Evolutionary conservation across 1,140 invertebrate species (phyloP), one percentile per base, ranked within the genome.

Genomic region (Cotesia glomerata): DNA sequence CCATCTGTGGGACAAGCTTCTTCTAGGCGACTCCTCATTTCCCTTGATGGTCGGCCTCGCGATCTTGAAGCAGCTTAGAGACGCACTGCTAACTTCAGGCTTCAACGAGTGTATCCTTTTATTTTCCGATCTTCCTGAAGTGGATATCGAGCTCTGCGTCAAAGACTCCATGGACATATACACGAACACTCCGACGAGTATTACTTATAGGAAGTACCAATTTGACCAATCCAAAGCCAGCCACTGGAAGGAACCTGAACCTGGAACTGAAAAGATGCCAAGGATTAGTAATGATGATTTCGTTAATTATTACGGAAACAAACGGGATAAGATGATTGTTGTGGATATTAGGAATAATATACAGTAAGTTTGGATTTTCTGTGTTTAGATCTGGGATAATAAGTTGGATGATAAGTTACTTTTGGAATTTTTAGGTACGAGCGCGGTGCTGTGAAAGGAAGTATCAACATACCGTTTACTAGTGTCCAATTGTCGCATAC

Each of bases 61-160:
- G 0, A 96, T 99, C 76, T 87, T 99, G 26, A 91, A 93, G 61
- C 97, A 99, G 83, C 85, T 99, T 26, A 87, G 95, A 75, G 93
- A 93, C 77, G 93, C 94, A 2, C 85, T 99, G 9, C 87, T 99
- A 0, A 90, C 91, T 5, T 97, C 94, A 26, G 96, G 96, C 2
- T 99, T 99, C 83, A 99, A 99, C 82, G 98, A 99, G 80, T 99
- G 97, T 80, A 99, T 99, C 76, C 86, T 99, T 49, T 87, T 99
- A 9, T 99, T 99, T 87, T 98, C 97, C 51, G 97, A 99, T 88
- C 90, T 99, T 82, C 98, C 97, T n/a, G 97, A 98, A 86, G 95
- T 98, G 69, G 95, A 98, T 78, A 98, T 99, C 78, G 96, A 98
- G 80, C 90, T 91, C 73, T 97, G 96, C 88, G 95, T 98, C 0